Evolutionary conservation across 1,140 invertebrate species (phyloP), one percentile per base, ranked within the genome.

Genomic region (Aleiodes sp.): DNA sequence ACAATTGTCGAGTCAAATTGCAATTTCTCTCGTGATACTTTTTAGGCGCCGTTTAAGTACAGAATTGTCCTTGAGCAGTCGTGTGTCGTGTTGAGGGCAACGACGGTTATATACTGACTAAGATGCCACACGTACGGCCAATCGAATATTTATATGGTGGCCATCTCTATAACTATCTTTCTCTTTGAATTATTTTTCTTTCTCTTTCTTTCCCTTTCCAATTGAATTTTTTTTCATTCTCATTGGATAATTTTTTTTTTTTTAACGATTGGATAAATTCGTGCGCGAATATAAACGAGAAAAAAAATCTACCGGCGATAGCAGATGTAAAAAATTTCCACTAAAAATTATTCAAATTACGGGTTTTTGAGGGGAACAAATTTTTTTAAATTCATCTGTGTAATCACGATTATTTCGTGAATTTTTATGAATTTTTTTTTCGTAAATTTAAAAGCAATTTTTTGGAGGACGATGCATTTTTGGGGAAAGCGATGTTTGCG

Each of bases 111-210:
- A n/a, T 16, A 12, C 10, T 19, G 29, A 65, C 63, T 65, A 29
- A 41, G 6, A 19, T 46, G 52, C 63, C 24, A 65, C 43, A 41
- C 46, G 46, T 52, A 41, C 28, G 41, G 31, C 63, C 39, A 65
- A 19, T 65, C 39, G 63, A 65, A 65, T 65, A 65, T 65, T 65
- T 65, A 65, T 65, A 65, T 65, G 63, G 63, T 65, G 41, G 63
- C 41, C 63, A 52, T 52, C 46, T 52, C 19, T 24, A 2, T 24
- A 2, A 24, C 28, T 12, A 52, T 61, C 29, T 21, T 37, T 4
- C 10, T 64, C 63, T n/a, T n/a, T n/a, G n/a, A 46, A 46, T 19
- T 46, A 2, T 10, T 14, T 46, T 6, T 52, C 26, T 24, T 6
- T 21, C 19, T 24, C 46, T 52, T 21, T 52, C 21, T 52, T 16